These are phyloP conservation scores for Microtus ochrogaster DNA, from an alignment of 2,113 vertebrate species.

Conservation along the genomic window DNA sequence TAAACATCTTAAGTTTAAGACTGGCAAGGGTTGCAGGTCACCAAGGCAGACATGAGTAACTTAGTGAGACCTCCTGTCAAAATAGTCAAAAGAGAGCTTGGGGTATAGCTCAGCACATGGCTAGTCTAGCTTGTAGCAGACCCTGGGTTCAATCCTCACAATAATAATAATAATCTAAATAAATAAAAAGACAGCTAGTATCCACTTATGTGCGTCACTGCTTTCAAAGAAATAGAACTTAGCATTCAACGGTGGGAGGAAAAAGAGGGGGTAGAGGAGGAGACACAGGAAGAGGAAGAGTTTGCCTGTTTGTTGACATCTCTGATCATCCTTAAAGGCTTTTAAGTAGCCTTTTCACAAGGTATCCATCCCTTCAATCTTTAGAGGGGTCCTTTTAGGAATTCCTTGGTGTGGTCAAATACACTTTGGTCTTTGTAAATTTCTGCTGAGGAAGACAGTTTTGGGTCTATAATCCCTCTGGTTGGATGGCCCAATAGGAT, in stretches of 20 bases:
- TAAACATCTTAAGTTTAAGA: neutral
- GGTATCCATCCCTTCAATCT: neutral
- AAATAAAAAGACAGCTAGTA: too few species aligned
- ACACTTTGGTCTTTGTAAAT: neutral
- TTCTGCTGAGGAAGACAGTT: neutral
- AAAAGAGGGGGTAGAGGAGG: too few species aligned
- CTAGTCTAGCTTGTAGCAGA: too few species aligned
- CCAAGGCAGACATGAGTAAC: neutral
- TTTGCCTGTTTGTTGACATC: neutral
- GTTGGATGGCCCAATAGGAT: neutral
- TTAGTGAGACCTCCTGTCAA: neutral
- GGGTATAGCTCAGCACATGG: too few species aligned
- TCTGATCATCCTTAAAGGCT: neutral
- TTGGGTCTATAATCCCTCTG: neutral
- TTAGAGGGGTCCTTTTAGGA: neutral
- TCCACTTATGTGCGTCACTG: neutral
- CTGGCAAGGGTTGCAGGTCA: neutral
- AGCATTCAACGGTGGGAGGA: neutral
- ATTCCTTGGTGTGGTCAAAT: neutral
- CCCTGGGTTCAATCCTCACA: neutral
- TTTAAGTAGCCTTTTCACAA: neutral
- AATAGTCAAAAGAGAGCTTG: constrained; percentile 51
- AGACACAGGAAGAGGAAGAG: neutral
- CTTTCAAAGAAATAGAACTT: neutral
- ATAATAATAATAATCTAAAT: too few species aligned